Evolutionary conservation across 2,888 invertebrate species (phyloP).

Genomic region (Cetonia aurata): DNA sequence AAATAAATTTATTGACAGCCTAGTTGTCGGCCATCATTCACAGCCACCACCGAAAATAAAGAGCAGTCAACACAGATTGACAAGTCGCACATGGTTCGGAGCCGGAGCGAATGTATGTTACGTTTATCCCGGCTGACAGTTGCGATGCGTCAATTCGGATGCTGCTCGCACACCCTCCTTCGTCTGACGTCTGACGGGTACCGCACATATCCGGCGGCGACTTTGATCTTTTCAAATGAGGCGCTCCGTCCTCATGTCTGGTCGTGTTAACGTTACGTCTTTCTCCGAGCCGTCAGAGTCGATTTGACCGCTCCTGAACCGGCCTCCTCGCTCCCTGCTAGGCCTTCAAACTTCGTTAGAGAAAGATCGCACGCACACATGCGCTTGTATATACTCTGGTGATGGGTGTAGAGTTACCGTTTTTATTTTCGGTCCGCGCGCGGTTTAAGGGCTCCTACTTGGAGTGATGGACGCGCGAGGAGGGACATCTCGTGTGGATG

Average conservation of each 20-base stretch:
- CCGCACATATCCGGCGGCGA: constrained; percentile 54
- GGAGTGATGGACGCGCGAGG: constrained; percentile 10
- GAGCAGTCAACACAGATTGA: constrained; percentile 56
- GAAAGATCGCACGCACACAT: not conserved
- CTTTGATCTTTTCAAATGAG: constrained; percentile 65
- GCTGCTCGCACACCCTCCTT: constrained; percentile 46
- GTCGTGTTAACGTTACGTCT: constrained; percentile 63
- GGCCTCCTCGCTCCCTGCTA: constrained; percentile 47
- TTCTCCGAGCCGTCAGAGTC: constrained; percentile 53
- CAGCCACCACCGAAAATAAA: constrained; percentile 50
- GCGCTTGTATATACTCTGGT: not conserved
- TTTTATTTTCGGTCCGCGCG: constrained; percentile 24
- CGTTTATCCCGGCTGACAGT: constrained; percentile 59
- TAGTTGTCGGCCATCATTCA: constrained; percentile 19
- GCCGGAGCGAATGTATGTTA: constrained; percentile 39
- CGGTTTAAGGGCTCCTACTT: constrained; percentile 5
- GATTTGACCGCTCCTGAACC: constrained; percentile 61
- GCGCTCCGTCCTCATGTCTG: constrained; percentile 63
- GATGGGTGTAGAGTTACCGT: constrained; percentile 24
- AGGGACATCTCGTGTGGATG: constrained; percentile 15
- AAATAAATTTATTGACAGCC: constrained; percentile 48
- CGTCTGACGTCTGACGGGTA: not conserved
- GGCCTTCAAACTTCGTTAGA: not conserved
- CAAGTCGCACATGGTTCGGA: constrained; percentile 58
- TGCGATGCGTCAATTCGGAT: constrained; percentile 55